Percentiles rank a stretch among this genome's conserved stretches.
phyloP scores from a whole-genome alignment of 2,113 vertebrate genomes.

The Turdus rufiventris region DNA sequence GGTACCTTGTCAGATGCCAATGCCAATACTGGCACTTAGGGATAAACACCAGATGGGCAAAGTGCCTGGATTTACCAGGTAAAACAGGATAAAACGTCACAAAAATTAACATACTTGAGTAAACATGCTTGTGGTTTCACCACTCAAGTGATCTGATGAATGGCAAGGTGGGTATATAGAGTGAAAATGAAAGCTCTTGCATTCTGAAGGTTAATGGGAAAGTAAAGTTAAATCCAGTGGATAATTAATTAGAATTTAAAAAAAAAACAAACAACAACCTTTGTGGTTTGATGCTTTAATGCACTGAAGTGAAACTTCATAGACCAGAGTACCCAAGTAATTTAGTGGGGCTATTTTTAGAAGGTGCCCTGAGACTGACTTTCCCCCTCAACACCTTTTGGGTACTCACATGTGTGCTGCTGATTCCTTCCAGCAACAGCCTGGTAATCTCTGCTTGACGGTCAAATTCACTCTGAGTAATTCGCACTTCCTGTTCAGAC shows the following conservation, averaged over 20 bases:
- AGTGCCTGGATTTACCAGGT: background rate
- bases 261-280: accelerated
- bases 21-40: background rate
- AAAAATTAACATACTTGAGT: background rate
- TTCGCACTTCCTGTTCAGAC: conserved; percentile 95
- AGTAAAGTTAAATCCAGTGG: background rate
- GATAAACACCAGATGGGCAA: background rate
- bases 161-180: background rate
- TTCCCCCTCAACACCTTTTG: background rate
- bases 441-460: conserved; percentile 97
- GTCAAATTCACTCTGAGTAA: conserved; percentile 97
- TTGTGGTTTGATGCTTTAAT: background rate
- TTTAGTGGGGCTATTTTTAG: background rate
- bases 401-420: conserved; percentile 92
- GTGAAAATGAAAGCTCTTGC: background rate
- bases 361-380: background rate
- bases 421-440: conserved; percentile 93
- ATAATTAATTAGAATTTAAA: background rate
- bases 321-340: background rate
- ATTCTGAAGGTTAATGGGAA: background rate
- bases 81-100: background rate
- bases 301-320: background rate
- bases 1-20: background rate
- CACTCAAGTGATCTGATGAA: background rate
- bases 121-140: background rate